Conservation (phyloP, 2,888 invertebrate genomes). For the Bombylius major region DNA sequence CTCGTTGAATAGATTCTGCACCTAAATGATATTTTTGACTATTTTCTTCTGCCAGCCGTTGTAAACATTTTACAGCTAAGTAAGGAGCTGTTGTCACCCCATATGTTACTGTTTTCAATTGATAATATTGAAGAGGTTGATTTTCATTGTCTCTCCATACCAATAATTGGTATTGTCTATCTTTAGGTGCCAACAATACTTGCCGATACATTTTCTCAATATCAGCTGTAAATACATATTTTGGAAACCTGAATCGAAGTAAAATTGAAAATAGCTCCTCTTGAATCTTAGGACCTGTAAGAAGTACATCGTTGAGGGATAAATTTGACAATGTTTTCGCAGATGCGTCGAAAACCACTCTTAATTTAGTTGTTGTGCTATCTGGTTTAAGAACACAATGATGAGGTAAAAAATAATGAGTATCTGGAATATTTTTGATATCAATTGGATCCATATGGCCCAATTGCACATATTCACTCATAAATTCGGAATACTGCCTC, state of each 20-base stretch:
- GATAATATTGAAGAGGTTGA: constrained; percentile 6
- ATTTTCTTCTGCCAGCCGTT: neutral
- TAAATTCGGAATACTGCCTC: neutral
- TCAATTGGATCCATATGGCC: neutral
- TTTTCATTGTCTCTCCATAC: constrained; percentile 7
- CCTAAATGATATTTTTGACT: too few relatives aligned
- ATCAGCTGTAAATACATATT: constrained; percentile 15
- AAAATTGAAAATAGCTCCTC: constrained; percentile 10
- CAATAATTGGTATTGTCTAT: too few relatives aligned
- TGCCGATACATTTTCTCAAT: constrained; percentile 18
- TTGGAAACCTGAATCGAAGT: neutral
- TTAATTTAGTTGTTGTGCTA: neutral
- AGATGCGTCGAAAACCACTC: neutral
- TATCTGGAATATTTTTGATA: neutral
- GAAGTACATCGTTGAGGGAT: constrained; percentile 15
- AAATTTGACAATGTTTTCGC: constrained; percentile 4
- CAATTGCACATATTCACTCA: neutral
- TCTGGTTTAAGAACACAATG: neutral
- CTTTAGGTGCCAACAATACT: constrained; percentile 13
- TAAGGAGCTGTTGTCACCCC: too few relatives aligned
- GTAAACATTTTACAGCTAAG: too few relatives aligned
- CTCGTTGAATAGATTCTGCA: too few relatives aligned
- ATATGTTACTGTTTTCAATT: constrained; percentile 12
- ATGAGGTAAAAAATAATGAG: neutral
- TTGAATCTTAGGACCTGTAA: constrained; percentile 16